Evolutionary conservation across 2,797 vertebrate species (phyloP).

Genomic region (Phataginus tricuspis): DNA sequence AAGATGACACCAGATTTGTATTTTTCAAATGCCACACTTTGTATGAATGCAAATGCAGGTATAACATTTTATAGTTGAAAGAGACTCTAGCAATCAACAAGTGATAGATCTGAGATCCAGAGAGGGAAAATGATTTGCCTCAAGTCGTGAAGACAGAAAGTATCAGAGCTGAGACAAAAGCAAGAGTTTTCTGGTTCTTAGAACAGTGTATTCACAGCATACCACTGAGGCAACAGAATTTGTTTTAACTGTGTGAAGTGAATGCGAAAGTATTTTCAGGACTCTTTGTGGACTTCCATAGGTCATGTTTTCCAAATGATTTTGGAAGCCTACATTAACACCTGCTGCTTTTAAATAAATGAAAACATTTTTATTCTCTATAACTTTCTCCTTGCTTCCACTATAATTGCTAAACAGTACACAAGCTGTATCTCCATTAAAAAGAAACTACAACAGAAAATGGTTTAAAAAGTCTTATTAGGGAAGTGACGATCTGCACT

Average conservation of each 20-base stretch:
- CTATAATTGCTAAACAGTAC: not conserved
- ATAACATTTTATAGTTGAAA: not conserved
- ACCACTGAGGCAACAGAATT: not conserved
- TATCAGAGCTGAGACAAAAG: not conserved
- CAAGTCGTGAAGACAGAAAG: not conserved
- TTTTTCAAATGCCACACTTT: not conserved
- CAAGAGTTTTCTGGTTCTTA: not conserved
- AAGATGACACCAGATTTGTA: not conserved
- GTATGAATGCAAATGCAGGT: not conserved
- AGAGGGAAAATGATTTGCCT: not conserved
- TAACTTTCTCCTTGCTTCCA: slow-evolving; percentile 41
- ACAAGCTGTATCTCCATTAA: slow-evolving; percentile 2
- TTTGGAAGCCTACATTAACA: slow-evolving; percentile 56
- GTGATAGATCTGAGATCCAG: not conserved
- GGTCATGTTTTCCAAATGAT: slow-evolving; percentile 52
- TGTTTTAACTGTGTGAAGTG: slow-evolving; percentile 16
- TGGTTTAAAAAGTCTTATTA: slow-evolving; percentile 9
- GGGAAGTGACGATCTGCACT: not conserved
- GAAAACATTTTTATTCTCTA: slow-evolving; percentile 57
- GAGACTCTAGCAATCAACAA: not conserved
- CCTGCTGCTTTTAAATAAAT: slow-evolving; percentile 66
- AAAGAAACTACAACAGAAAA: not conserved
- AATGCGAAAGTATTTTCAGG: slow-evolving; percentile 47
- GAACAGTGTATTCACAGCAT: not conserved
- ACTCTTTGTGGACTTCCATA: slow-evolving; percentile 35